phyloP scores from a whole-genome alignment of 2,113 vertebrate genomes.

The Tragelaphus imberbis region DNA sequence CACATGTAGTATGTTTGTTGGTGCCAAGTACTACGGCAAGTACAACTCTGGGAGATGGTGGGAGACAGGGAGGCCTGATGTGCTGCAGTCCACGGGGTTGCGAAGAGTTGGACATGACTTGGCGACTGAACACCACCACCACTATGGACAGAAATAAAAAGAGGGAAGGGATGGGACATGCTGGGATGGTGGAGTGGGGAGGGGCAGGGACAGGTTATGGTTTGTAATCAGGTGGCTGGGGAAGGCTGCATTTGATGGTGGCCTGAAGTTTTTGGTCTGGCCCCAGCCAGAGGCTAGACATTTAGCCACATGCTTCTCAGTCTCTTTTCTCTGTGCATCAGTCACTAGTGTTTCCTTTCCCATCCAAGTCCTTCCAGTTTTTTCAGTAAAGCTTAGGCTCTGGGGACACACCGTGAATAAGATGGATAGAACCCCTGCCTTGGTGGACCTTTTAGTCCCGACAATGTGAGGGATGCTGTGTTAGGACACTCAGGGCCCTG shows the following conservation, averaged over 20 bases:
- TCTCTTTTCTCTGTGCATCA: background rate
- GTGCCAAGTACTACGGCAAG: rapidly evolving
- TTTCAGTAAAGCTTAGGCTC: background rate
- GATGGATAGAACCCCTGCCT: background rate
- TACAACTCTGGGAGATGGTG: background rate
- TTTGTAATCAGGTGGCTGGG: background rate
- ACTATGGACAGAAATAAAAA: background rate
- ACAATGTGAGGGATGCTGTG: rapidly evolving
- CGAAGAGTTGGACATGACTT: background rate
- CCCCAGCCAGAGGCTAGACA: background rate
- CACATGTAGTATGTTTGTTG: background rate
- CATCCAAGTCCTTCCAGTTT: background rate
- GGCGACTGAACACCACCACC: background rate
- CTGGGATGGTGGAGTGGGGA: background rate
- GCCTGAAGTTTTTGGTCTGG: background rate
- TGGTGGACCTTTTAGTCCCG: background rate
- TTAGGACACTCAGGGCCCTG: background rate
- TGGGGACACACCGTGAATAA: background rate
- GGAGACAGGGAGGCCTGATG: background rate
- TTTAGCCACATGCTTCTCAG: background rate
- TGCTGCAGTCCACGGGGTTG: background rate
- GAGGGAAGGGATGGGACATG: no score
- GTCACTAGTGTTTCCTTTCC: background rate
- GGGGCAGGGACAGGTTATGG: background rate
- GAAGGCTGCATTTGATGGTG: background rate